A percentile compares a stretch with the other conserved stretches of the same genome.
These are phyloP conservation scores for Drosophila suboccidentalis DNA, from an alignment of 2,888 invertebrate species.

Conservation along the genomic window DNA sequence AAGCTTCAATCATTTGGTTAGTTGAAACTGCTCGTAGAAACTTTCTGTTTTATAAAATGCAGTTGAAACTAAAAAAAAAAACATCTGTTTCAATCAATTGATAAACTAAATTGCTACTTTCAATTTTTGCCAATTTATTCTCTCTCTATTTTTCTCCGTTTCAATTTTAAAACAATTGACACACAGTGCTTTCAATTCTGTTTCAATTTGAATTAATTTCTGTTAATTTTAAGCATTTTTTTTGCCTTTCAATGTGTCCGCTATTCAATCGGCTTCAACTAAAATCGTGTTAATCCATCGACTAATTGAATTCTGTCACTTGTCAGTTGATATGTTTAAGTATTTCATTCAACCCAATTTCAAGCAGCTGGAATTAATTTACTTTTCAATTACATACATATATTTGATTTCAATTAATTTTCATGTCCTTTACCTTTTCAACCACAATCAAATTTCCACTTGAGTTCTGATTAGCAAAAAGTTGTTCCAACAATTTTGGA, in stretches of 20 bases:
- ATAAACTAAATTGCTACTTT: neutral
- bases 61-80: too few relatives aligned
- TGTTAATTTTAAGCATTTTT: neutral
- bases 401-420: conserved; percentile 12
- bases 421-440: conserved; percentile 10
- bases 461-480: conserved; percentile 33
- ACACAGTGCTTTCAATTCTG: neutral
- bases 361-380: neutral
- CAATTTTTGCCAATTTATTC: neutral
- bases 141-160: neutral
- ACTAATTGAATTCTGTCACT: neutral
- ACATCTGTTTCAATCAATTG: conserved; percentile 25
- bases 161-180: too few relatives aligned
- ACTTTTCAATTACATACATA: neutral
- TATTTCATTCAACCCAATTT: neutral
- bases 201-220: too few relatives aligned
- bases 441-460: conserved; percentile 38
- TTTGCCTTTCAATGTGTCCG: neutral
- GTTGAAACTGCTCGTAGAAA: too few relatives aligned
- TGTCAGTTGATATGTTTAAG: neutral
- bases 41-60: too few relatives aligned
- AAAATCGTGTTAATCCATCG: neutral
- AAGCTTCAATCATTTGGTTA: too few relatives aligned
- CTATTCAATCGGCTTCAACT: conserved; percentile 1
- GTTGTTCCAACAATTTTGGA: conserved; percentile 18